Base-by-base conservation (phyloP, 1,140 invertebrate species). In the Cryptotermes secundus region DNA sequence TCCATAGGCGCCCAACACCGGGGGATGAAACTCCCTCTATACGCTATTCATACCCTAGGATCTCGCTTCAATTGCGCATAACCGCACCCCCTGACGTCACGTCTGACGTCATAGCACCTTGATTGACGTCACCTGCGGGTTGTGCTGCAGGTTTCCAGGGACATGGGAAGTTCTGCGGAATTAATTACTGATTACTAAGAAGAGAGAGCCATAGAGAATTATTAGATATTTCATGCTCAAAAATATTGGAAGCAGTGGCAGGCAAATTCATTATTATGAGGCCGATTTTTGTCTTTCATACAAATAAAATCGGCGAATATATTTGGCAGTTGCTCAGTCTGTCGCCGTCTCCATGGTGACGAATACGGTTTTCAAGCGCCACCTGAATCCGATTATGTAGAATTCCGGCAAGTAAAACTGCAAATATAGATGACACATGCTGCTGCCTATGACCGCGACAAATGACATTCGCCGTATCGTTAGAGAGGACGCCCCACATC, bases 101-200 rank as follows among this genome's bases (percentile, higher is more conserved):
- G 59, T 10, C 59, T 72, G 59, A 72, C 59, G 59, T 72, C 59
- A 72, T 14, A 16, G 59, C 59, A 26, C 59, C 59, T 31, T 72
- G 59, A 72, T 72, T 72, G 59, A 72, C 59, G 59, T 72, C 59
- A 72, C 59, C 31, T 72, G 59, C 59, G 59, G 59, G 59, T 72
- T 72, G 59, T 31, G 59, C 59, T 72, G 26, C 59, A 72, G 59
- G 59, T 72, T 72, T 72, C 59, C 59, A 72, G 59, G 59, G 59
- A n/a, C 59, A 72, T 26, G 59, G 59, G 59, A 72, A 12, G 59
- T 72, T 72, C n/a, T 72, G 59, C 7, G 59, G 26, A 72, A 72
- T 72, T 72, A 72, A 72, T 72, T 72, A 72, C 59, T 72, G 59
- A 59, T 59, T 59, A n/a, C 2, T 1, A 59, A 59, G 53, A 59